phyloP scores from a whole-genome alignment of 1,140 invertebrate species.

The Parapsyche elsis region DNA sequence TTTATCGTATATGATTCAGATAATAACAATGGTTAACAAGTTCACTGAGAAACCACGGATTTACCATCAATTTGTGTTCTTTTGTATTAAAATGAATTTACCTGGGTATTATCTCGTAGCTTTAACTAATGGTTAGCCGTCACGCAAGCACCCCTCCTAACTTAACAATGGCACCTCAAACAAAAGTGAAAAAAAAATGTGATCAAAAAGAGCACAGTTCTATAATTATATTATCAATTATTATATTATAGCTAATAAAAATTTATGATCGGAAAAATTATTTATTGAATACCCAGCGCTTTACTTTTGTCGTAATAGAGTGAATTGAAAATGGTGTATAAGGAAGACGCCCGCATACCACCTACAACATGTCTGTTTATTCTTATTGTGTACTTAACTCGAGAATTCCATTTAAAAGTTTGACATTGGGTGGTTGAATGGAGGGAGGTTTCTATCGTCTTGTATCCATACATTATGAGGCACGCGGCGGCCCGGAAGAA shows the following conservation, averaged over 20 bases:
- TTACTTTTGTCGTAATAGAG: not conserved
- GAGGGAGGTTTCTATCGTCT: slow-evolving; percentile 10
- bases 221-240: no score
- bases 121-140: slow-evolving; percentile 1
- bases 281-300: no score
- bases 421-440: not conserved
- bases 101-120: not conserved
- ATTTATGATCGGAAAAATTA: no score
- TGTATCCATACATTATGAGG: slow-evolving; percentile 32
- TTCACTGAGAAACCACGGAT: not conserved
- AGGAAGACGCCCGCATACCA: not conserved
- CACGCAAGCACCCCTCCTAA: not conserved
- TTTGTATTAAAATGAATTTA: slow-evolving; percentile 30
- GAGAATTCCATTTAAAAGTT: slow-evolving; percentile 40
- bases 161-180: slow-evolving; percentile 20
- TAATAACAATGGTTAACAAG: slow-evolving; percentile 21
- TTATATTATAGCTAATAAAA: no score
- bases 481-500: slow-evolving; percentile 17
- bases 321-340: not conserved
- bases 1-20: no score
- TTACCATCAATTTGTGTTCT: slow-evolving; percentile 21
- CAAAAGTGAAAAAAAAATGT: not conserved
- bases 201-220: no score
- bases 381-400: slow-evolving; percentile 35
- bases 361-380: slow-evolving; percentile 1